Percentiles rank a stretch among this genome's conserved stretches.
Evolutionary conservation across 1,140 invertebrate genomes (phyloP).

Genomic region (Elysia chlorotica): DNA sequence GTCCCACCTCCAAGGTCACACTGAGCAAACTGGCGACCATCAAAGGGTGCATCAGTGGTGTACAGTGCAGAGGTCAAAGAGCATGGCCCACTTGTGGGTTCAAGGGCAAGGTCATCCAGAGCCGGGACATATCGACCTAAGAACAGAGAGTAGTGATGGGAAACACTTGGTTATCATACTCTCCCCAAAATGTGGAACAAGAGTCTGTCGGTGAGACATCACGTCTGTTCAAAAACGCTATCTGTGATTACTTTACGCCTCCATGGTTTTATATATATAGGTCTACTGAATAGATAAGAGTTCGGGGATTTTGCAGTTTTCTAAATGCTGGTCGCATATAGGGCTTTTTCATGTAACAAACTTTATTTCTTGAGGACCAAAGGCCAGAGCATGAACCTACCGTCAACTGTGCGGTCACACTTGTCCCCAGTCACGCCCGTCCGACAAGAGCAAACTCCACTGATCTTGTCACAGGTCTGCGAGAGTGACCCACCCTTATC

Average conservation of each 20-base stretch:
- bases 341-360: too few species aligned
- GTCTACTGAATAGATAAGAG: too few species aligned
- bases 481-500: conserved; percentile 12
- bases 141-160: not conserved
- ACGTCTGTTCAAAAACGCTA: too few species aligned
- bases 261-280: too few species aligned
- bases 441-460: conserved; percentile 16
- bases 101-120: conserved; percentile 8
- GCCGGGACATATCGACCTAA: conserved; percentile 9
- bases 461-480: conserved; percentile 12
- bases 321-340: too few species aligned
- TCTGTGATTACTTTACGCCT: too few species aligned
- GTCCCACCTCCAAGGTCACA: conserved; percentile 2
- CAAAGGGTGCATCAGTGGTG: conserved; percentile 16
- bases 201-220: too few species aligned
- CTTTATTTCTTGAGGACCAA: too few species aligned
- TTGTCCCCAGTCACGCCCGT: conserved; percentile 13
- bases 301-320: too few species aligned
- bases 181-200: too few species aligned
- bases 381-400: not conserved
- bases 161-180: too few species aligned
- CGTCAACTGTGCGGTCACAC: conserved; percentile 6
- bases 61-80: conserved; percentile 4
- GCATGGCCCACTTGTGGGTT: conserved; percentile 15
- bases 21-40: conserved; percentile 13